phyloP scores from a whole-genome alignment of 2,888 invertebrate species.

The Drosophila peninsularis region DNA sequence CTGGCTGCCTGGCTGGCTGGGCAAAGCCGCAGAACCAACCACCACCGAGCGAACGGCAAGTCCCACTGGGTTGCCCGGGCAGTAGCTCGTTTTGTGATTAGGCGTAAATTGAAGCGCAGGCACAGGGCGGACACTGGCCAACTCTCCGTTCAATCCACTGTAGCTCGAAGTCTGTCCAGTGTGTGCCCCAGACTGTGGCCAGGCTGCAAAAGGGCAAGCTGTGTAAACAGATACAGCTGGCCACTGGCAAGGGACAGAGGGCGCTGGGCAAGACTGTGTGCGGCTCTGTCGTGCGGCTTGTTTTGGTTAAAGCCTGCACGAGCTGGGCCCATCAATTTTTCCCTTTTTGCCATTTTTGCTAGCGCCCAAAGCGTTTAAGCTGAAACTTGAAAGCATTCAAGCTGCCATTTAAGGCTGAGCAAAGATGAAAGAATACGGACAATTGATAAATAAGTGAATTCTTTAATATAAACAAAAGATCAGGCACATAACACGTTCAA shows the following conservation, averaged over 20 bases:
- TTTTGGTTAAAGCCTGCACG: constrained; percentile 40
- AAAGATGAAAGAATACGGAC: constrained; percentile 8
- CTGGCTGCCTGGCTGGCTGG: constrained; percentile 10
- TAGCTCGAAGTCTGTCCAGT: background rate
- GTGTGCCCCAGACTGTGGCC: constrained; percentile 19
- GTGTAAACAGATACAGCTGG: constrained; percentile 75
- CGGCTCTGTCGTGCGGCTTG: constrained; percentile 44
- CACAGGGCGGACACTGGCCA: constrained; percentile 32
- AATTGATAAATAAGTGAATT: constrained; percentile 14
- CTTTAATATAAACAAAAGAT: constrained; percentile 1
- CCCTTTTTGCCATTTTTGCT: constrained; percentile 12
- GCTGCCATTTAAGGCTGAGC: background rate
- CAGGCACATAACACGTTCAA: constrained; percentile 4
- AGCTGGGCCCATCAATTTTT: constrained; percentile 48
- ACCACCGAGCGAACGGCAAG: constrained; percentile 21
- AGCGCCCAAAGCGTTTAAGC: constrained; percentile 20
- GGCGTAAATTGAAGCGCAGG: constrained; percentile 64
- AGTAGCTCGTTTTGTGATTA: constrained; percentile 41
- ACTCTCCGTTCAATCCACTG: constrained; percentile 3
- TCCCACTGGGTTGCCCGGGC: constrained; percentile 25
- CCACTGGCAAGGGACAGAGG: constrained; percentile 38
- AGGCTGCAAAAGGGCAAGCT: constrained; percentile 64
- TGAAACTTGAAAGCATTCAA: constrained; percentile 9
- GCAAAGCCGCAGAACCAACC: constrained; percentile 29
- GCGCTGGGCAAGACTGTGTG: constrained; percentile 16